Conservation (phyloP, 1,140 invertebrate genomes). For the Bombus waltoni region DNA sequence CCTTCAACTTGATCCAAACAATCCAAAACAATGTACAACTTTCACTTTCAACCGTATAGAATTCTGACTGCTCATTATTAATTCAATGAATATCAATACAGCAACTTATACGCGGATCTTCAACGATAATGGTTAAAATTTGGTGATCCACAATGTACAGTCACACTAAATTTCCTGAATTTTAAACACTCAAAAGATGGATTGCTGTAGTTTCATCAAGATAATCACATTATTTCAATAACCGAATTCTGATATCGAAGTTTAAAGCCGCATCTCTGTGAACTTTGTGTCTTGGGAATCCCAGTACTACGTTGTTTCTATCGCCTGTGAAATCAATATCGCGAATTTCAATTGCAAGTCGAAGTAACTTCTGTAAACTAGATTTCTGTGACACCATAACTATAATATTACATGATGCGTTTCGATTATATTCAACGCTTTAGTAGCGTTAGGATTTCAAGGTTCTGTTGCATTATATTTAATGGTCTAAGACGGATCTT, state of each 20-base stretch:
- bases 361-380: conserved; percentile 3
- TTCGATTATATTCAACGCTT: neutral
- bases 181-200: neutral
- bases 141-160: neutral
- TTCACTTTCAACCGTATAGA: no score
- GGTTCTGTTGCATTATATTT: neutral
- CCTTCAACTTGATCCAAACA: no score
- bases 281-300: neutral
- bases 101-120: no score
- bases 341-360: neutral
- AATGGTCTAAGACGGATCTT: no score
- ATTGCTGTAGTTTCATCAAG: neutral
- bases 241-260: neutral
- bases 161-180: neutral
- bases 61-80: neutral
- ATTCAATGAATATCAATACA: neutral
- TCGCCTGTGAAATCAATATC: conserved; percentile 11
- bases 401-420: neutral
- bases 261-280: neutral
- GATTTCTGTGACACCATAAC: neutral
- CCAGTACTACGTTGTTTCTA: neutral
- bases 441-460: no score
- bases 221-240: neutral
- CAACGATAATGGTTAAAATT: no score
- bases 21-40: no score